Evolutionary conservation across 2,888 invertebrate species (phyloP), one percentile per base, ranked within the genome.

Genomic region (Lasius fuliginosus): DNA sequence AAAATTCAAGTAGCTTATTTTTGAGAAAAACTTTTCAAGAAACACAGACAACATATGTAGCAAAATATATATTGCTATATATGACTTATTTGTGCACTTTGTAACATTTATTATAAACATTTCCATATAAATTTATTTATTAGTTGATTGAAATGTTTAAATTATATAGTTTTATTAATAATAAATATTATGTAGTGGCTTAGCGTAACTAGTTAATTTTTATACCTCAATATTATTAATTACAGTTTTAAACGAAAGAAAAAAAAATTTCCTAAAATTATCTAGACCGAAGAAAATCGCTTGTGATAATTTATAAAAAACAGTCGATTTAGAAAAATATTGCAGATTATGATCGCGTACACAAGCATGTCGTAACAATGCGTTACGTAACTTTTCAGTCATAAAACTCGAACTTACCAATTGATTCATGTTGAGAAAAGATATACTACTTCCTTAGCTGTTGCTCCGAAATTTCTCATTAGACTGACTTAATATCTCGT

Each of bases 401-500:
- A 60, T 49, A 30, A 60, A 71, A 69, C 42, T 69, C 30, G 33
- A 84, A 91, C 91, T 91, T 88, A 92, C 91, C 91, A 83, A 65
- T 84, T 62, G 85, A 69, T 84, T 86, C 91, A 92, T 92, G 79
- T 77, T 82, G 91, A 84, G 69, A 87, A 68, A 30, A 33, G 12
- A n/a, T 36, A 60, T 79, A n/a, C 49, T 79, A 30, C 71, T 69
- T 60, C 18, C 58, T 56, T 85, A 85, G 69, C 58, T 85, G 46
- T n/a, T 40, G 60, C 69, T 40, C 30, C 62, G 74, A 79, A 85
- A 87, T 73, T 89, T 86, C 88, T 86, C 87, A 86, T 86, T 89
- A 86, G 87, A 93, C 93, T 92, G 93, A 92, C 89, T 92, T 89
- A 91, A 84, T 86, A 88, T 76, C 85, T 79, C 81, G 81, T 69